Base-by-base conservation (phyloP, 2,113 vertebrate species). In the Apus apus region DNA sequence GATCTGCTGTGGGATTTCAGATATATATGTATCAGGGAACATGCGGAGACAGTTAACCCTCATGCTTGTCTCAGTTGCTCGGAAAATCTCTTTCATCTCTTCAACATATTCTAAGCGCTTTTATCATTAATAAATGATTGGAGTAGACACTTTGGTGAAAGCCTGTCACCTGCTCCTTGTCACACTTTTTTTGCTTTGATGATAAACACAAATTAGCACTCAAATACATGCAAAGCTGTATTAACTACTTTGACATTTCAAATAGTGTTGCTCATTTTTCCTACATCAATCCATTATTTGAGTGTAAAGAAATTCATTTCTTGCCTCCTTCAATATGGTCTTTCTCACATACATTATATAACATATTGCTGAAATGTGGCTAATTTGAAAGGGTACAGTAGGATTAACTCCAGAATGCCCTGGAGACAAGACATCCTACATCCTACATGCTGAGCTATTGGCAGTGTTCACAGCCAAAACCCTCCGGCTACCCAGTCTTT, bases 181-280 rank as follows among this genome's bases (percentile, higher is more conserved):
- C 38, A 91, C 45, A 65, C 13, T 12, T 61, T 91, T 90, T 53
- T 79, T 88, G 12, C 40, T 38, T 54, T 23, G 4, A 40, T 58
- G 50, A 85, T 83, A 96, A 97, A 96, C 64, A 90, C 14, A 94
- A 82, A 90, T 89, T 72, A 95, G 36, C 57, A 43, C 25, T 34
- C 38, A 78, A 54, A 77, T 0, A 0, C 77, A 70, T 30, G 56
- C 73, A 60, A 58, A 70, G 38, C 20, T 73, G 17, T 82, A 75
- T 38, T 94, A 90, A 78, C 1, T 0, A 75, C 87, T 89, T 89
- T 96, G 86, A 93, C 72, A 93, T 96, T 90, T 97, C 76, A 83
- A 40, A 92, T 16, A 68, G 30, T 17, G 38, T 30, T 45, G 26
- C n/a, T 94, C 66, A 25, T 70, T 94, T 96, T 78, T 70, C 75